Evolutionary conservation across 2,113 vertebrate species (phyloP).

Genomic region (Oryctolagus cuniculus): mOryCun1.1 NC_091444.1:62715001-62715500

Average conservation of each 20-base stretch:
- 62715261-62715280: constrained; percentile 52
- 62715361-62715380: constrained; percentile 55
- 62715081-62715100: neutral
- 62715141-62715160: neutral
- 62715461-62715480: neutral
- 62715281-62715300: constrained; percentile 64
- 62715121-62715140: neutral
- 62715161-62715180: constrained; percentile 6
- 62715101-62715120: neutral
- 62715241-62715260: constrained; percentile 64
- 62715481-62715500: neutral
- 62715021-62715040: neutral
- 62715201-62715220: constrained; percentile 33
- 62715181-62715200: constrained; percentile 3
- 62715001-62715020: neutral
- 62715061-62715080: neutral
- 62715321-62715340: constrained; percentile 54
- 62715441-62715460: neutral
- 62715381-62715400: neutral
- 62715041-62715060: neutral
- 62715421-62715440: neutral
- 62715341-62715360: constrained; percentile 36
- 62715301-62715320: constrained; percentile 72
- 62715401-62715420: neutral
- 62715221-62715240: constrained; percentile 4